Base-by-base conservation (phyloP, 2,113 vertebrate genomes). In the Danionella cerebrum region DNA sequence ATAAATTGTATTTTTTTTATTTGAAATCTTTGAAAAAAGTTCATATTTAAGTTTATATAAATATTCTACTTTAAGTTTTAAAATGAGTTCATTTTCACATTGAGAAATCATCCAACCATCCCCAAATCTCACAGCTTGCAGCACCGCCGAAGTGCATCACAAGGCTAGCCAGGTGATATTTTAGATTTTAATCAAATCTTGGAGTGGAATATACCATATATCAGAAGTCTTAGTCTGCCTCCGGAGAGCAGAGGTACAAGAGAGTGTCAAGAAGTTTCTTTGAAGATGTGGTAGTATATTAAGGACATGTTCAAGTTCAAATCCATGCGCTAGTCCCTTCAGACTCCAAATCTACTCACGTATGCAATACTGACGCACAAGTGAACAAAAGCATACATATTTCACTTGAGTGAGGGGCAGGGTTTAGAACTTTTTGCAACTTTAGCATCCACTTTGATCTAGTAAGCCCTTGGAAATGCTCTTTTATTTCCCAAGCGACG, bases 181-280 rank as follows among this genome's bases (percentile, higher is more conserved):
- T 70, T 59, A 52, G 70, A 63, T 52, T 53, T 78, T 82, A 79
- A 80, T 84, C 81, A 77, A 71, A 58, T 58, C 36, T 11, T 58
- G 18, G n/a, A 53, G 53, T 50, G 66, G 55, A 39, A 73, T 72
- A 74, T 72, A 24, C 48, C 67, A 76, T 78, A 69, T 63, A 77
- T 79, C 70, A 76, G 70, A 19, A 57, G 12, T 27, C 50, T 24
- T 47, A 64, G 14, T 39, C 62, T 78, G 80, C 80, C 74, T 78
- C 57, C 27, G 35, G n/a, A 39, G 47, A 60, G 47, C 31, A 12
- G 25, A 22, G 21, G 18, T 3, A 21, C 29, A 19, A 48, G 19
- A 38, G 14, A 41, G 18, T 8, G 44, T 38, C 18, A 38, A 57
- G 33, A 21, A 21, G 19, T 6, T 29, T 7, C 44, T 36, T 12